Evolutionary conservation across 1,140 invertebrate species (phyloP).

Genomic region (Tribolium madens): DNA sequence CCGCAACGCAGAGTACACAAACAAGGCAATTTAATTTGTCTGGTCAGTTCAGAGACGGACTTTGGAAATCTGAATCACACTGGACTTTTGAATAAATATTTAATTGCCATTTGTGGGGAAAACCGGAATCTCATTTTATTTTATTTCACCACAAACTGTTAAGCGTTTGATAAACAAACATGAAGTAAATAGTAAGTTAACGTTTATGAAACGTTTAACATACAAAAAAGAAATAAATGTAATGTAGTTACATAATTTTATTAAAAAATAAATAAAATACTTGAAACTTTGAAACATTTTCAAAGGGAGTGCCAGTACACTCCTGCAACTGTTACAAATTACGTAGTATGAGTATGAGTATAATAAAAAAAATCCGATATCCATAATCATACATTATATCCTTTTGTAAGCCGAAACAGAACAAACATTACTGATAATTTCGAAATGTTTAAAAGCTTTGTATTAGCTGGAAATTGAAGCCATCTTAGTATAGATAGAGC

Average conservation of each 20-base stretch:
- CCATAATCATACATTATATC: slow-evolving; percentile 22
- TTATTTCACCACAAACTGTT: not conserved
- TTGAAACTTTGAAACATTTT: too few relatives aligned
- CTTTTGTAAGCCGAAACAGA: slow-evolving; percentile 19
- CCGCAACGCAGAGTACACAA: slow-evolving; percentile 54
- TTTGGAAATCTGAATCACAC: not conserved
- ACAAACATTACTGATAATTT: slow-evolving; percentile 37
- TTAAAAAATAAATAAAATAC: too few relatives aligned
- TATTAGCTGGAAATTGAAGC: slow-evolving; percentile 41
- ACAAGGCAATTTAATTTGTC: slow-evolving; percentile 54
- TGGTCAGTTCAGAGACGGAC: slow-evolving; percentile 49
- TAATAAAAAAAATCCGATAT: not conserved
- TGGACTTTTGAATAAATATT: not conserved
- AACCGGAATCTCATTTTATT: not conserved
- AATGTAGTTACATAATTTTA: not conserved
- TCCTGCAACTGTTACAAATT: slow-evolving; percentile 13
- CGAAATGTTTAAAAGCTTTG: slow-evolving; percentile 32
- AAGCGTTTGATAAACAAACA: not conserved
- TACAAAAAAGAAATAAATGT: not conserved
- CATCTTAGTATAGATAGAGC: slow-evolving; percentile 47
- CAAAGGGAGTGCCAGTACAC: too few relatives aligned
- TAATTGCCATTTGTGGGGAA: not conserved
- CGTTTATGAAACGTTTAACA: not conserved
- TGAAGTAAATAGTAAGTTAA: not conserved
- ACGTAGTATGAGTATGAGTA: too few relatives aligned